These are phyloP conservation scores for Dicaeum eximium DNA, from an alignment of 2,113 vertebrate genomes.

Conservation along the genomic window DNA sequence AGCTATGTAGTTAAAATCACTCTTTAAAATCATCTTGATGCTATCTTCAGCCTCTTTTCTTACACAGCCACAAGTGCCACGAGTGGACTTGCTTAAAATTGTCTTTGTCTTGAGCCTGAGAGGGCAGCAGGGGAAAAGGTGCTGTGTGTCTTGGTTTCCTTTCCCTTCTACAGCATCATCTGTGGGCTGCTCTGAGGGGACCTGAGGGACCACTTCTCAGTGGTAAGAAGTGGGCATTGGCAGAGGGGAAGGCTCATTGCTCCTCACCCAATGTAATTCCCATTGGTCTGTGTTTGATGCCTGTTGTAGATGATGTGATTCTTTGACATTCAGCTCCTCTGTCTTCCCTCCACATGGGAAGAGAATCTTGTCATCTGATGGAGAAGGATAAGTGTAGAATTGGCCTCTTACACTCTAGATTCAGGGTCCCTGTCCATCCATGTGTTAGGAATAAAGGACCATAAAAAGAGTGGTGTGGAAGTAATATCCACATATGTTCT, in stretches of 20 bases:
- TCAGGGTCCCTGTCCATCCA: background rate
- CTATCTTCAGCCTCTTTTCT: background rate
- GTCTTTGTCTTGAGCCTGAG: background rate
- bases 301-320: background rate
- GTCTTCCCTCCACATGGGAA: background rate
- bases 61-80: background rate
- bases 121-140: background rate
- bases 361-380: background rate
- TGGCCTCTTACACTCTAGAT: background rate
- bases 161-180: background rate
- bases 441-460: background rate
- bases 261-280: background rate
- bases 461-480: background rate
- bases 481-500: background rate
- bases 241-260: background rate
- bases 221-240: background rate
- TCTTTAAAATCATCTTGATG: background rate
- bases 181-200: background rate
- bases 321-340: background rate
- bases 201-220: background rate
- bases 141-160: background rate
- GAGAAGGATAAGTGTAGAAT: background rate
- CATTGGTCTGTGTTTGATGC: accelerated
- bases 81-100: background rate
- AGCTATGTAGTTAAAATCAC: background rate